These are phyloP conservation scores for Oenanthe oenanthe DNA, from an alignment of 2,113 vertebrate species.

Conservation along the genomic window DNA sequence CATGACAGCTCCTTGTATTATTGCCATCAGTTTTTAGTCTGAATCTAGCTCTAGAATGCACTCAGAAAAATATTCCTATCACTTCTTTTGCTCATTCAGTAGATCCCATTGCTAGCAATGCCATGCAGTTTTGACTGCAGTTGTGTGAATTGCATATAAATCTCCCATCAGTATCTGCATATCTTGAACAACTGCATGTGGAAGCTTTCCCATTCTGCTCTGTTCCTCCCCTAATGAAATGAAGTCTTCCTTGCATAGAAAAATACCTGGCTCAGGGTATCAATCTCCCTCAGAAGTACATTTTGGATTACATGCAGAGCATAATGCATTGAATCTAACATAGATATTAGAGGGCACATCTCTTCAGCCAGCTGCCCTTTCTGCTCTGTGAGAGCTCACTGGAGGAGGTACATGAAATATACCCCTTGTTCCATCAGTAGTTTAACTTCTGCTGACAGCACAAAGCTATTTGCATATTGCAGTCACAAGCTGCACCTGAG, in stretches of 20 bases:
- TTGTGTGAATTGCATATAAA: background rate
- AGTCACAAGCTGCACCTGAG: fast-evolving
- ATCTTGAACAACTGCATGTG: background rate
- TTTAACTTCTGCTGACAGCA: background rate
- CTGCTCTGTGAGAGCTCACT: background rate
- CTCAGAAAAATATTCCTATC: background rate
- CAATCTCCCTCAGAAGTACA: background rate
- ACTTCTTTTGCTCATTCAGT: background rate
- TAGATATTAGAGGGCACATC: background rate
- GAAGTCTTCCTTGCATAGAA: background rate
- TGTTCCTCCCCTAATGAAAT: background rate
- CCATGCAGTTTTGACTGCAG: background rate
- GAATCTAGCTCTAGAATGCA: background rate
- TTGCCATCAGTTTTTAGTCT: background rate
- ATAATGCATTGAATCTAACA: background rate
- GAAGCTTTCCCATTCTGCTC: background rate
- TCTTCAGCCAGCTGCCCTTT: background rate
- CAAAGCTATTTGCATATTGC: background rate
- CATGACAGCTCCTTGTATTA: background rate
- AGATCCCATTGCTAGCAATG: background rate
- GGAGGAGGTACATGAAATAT: background rate
- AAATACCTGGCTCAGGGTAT: background rate
- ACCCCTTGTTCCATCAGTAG: background rate
- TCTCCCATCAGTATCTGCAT: background rate
- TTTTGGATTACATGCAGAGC: background rate